A percentile compares a stretch with the other conserved stretches of the same genome.
Evolutionary conservation across 1,140 invertebrate genomes (phyloP).

Genomic region (Ctenoplectra terminalis): DNA sequence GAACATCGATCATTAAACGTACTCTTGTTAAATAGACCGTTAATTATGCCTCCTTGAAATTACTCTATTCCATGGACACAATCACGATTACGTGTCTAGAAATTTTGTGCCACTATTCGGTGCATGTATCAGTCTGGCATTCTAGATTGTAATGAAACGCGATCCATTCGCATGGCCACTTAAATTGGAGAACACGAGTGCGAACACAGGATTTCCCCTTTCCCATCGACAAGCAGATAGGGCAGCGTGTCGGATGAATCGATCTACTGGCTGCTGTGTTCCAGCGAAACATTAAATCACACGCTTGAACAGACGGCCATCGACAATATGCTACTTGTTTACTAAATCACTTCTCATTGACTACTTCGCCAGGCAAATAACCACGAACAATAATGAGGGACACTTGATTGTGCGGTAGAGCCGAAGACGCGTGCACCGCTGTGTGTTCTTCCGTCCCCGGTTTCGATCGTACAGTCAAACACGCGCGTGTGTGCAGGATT

Average conservation of each 20-base stretch:
- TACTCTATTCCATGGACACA: not conserved
- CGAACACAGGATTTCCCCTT: not conserved
- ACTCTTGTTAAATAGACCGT: no score
- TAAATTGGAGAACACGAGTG: slow-evolving; percentile 21
- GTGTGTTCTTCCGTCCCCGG: slow-evolving; percentile 14
- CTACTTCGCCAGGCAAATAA: slow-evolving; percentile 69
- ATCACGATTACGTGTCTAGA: not conserved
- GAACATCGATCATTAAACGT: not conserved
- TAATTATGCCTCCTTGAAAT: slow-evolving; percentile 9
- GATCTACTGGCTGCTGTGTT: slow-evolving; percentile 38
- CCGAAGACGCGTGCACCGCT: slow-evolving; percentile 70
- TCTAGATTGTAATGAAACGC: slow-evolving; percentile 16
- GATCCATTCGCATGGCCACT: not conserved
- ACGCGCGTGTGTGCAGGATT: not conserved
- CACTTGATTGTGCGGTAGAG: slow-evolving; percentile 73
- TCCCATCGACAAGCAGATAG: slow-evolving; percentile 9
- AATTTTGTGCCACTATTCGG: not conserved
- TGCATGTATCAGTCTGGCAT: no score
- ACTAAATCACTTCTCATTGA: slow-evolving; percentile 75
- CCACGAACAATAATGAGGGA: slow-evolving; percentile 68
- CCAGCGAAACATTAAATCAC: slow-evolving; percentile 70
- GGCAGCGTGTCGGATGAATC: slow-evolving; percentile 28
- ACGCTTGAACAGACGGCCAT: slow-evolving; percentile 68
- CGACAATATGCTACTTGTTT: slow-evolving; percentile 79
- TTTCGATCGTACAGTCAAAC: not conserved